These are phyloP conservation scores for Drosophila insularis DNA, from an alignment of 1,140 invertebrate genomes.

Conservation along the genomic window DNA sequence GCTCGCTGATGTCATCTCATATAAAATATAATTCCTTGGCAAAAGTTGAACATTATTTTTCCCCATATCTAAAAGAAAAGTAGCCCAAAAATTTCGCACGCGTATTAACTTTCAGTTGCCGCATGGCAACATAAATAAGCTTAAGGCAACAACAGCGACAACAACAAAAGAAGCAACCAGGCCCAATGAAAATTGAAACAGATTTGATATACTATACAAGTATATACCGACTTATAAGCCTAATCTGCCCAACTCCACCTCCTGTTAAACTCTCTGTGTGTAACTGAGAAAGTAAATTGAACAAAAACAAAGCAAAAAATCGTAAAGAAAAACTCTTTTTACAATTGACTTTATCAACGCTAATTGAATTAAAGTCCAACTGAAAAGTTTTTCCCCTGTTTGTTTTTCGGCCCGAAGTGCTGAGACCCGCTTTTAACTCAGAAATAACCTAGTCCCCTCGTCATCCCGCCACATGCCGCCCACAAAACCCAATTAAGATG, in stretches of 20 bases:
- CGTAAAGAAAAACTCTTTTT: slow-evolving; percentile 47
- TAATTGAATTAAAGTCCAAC: slow-evolving; percentile 60
- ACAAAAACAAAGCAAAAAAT: slow-evolving; percentile 27
- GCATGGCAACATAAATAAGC: slow-evolving; percentile 64
- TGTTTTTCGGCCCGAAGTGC: slow-evolving; percentile 14
- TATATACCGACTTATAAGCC: slow-evolving; percentile 60
- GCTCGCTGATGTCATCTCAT: slow-evolving; percentile 63
- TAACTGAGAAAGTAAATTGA: slow-evolving; percentile 54
- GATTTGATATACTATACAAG: slow-evolving; percentile 40
- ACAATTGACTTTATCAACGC: slow-evolving; percentile 49
- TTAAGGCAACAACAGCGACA: slow-evolving; percentile 40
- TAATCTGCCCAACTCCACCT: slow-evolving; percentile 14
- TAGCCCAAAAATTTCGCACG: slow-evolving; percentile 65
- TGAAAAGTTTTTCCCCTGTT: slow-evolving; percentile 38
- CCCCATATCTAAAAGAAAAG: slow-evolving; percentile 37
- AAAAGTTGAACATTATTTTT: slow-evolving; percentile 63
- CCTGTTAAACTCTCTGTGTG: not conserved
- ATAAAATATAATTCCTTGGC: slow-evolving; percentile 73
- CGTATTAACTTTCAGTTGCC: slow-evolving; percentile 73
- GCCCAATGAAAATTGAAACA: slow-evolving; percentile 63
- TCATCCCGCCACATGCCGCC: not conserved
- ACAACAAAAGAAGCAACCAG: slow-evolving; percentile 19
- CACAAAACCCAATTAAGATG: slow-evolving; percentile 14
- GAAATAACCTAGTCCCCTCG: not conserved
- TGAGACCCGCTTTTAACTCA: slow-evolving; percentile 2